Base-by-base conservation (phyloP, 2,797 vertebrate species). In the Bovichtus diacanthus region DNA sequence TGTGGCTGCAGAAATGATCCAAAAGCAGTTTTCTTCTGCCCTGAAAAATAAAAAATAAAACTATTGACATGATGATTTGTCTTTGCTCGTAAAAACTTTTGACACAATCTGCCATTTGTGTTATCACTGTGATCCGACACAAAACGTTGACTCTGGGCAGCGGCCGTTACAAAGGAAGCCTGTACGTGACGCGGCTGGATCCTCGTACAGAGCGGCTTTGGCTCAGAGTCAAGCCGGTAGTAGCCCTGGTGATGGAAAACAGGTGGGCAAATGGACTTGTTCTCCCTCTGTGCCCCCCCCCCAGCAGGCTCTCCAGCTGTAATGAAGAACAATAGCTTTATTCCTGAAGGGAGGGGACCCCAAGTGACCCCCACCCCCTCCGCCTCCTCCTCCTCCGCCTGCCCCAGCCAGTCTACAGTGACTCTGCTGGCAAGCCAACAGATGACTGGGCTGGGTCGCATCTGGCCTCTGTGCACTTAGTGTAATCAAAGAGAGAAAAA, bases 391-490 rank as follows among this genome's bases (percentile, higher is more conserved):
- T 23, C 62, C 55, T 12, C 65, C 60, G 19, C n/a, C 12, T 73
- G 47, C 61, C 70, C 63, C 73, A 47, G 15, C 72, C 59, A 39
- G 73, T 83, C 83, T 76, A 65, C 78, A 76, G 79, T 62, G 76
- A 74, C 78, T 79, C 78, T 67, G 76, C 81, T 83, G 89, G 79
- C 88, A 73, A 83, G 79, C 81, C 81, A 69, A 88, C 92, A 91
- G 89, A 92, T 93, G 91, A 92, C 90, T 82, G 78, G 87, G 84
- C 85, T 69, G 80, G 78, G 90, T 86, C 84, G 84, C 94, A 93
- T 94, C 93, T 94, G 94, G 90, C 87, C 89, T 91, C 82, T 39
- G 84, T 90, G 92, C 91, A 93, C 94, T 94, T 93, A 93, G 91
- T 91, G 91, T 93, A 93, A 93, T 94, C 93, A 93, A 92, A 93